phyloP scores from a whole-genome alignment of 2,888 invertebrate species.

The Dendrolimus pini region DNA sequence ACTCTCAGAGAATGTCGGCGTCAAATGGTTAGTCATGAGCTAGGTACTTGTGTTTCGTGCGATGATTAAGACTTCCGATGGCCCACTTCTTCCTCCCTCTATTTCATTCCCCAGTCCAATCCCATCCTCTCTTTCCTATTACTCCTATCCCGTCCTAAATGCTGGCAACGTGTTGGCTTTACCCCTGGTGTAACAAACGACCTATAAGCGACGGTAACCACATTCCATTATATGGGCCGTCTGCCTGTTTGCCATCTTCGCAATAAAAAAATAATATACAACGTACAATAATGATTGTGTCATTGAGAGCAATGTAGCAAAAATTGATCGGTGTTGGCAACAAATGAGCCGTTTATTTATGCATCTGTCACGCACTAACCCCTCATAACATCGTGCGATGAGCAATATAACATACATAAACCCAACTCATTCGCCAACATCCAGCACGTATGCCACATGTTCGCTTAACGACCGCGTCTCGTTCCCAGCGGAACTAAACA shows the following conservation, averaged over 20 bases:
- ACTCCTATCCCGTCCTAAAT: too few species aligned
- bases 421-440: conserved; percentile 1
- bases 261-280: not conserved
- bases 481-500: conserved; percentile 1
- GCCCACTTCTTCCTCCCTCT: too few species aligned
- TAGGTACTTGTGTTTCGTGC: too few species aligned
- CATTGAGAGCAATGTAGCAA: conserved; percentile 4
- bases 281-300: not conserved
- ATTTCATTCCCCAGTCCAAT: too few species aligned
- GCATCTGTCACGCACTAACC: conserved; percentile 16
- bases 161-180: too few species aligned
- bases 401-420: conserved; percentile 2
- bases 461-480: not conserved
- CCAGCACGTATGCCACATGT: not conserved
- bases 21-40: too few species aligned
- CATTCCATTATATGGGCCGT: too few species aligned
- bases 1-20: too few species aligned
- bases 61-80: too few species aligned
- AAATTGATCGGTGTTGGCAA: conserved; percentile 4
- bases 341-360: conserved; percentile 5
- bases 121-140: too few species aligned
- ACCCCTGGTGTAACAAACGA: too few species aligned
- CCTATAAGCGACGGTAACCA: too few species aligned
- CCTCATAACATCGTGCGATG: not conserved
- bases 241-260: not conserved